phyloP scores from a whole-genome alignment of 2,888 invertebrate species.

The Drosophila leonis region DNA sequence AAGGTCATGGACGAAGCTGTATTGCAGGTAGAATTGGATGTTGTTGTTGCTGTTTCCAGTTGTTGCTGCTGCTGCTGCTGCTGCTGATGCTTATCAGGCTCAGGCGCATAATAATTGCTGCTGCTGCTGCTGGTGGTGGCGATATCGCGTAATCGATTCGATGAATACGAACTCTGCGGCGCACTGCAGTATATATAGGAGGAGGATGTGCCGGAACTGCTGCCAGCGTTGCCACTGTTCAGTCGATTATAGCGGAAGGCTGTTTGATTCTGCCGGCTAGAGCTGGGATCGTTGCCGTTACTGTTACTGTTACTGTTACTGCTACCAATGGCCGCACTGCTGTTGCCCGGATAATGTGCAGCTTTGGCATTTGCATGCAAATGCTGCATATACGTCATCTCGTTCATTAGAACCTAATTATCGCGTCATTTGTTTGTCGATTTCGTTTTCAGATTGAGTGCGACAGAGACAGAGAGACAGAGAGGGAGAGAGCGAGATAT shows the following conservation, averaged over 20 bases:
- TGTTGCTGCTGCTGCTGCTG: constrained; percentile 9
- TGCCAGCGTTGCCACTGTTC: constrained; percentile 25
- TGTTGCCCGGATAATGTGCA: constrained; percentile 25
- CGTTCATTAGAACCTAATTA: constrained; percentile 55
- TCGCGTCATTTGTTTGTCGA: too few species aligned
- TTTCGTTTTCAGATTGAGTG: neutral
- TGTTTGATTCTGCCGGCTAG: constrained; percentile 9
- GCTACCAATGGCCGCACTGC: neutral
- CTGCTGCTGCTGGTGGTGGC: constrained; percentile 22
- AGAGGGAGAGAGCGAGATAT: constrained; percentile 2
- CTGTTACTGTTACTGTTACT: constrained; percentile 1
- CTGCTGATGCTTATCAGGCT: constrained; percentile 33
- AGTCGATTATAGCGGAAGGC: constrained; percentile 29
- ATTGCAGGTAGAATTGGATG: constrained; percentile 18
- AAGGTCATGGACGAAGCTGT: constrained; percentile 57
- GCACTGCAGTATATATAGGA: constrained; percentile 64
- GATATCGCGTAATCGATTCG: constrained; percentile 67
- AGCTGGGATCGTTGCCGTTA: constrained; percentile 13
- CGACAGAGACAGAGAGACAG: neutral
- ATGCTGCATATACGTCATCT: constrained; percentile 32
- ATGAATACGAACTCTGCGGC: constrained; percentile 72
- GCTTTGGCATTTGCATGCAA: constrained; percentile 19
- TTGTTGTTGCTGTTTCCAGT: constrained; percentile 7
- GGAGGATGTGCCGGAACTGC: constrained; percentile 12
- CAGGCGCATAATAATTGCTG: constrained; percentile 11